Base-by-base conservation (phyloP, 2,797 vertebrate species). In the Notolepis coatsorum region DNA sequence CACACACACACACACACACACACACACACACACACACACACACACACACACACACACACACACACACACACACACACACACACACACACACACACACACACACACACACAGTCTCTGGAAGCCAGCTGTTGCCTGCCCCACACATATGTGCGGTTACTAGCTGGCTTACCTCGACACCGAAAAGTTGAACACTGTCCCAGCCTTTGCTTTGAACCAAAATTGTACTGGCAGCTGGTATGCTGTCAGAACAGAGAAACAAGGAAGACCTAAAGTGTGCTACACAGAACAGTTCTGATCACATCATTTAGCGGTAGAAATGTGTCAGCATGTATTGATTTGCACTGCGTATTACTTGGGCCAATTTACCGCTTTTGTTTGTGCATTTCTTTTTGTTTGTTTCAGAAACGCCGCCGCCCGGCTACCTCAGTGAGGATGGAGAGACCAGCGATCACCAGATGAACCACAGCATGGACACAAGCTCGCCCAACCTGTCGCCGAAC, bases 361-460 rank as follows among this genome's bases (percentile, higher is more conserved):
- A 1, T 10, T 10, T 13, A 12, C 15, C 15, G 35, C 2, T 37
- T 0, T 37, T 37, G 33, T 37, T 37, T 37, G 10, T 37, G 12
- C 35, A 37, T 37, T 37, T 12, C 35, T n/a, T n/a, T 68, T 24
- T 73, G 1, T 77, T 20, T 66, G 76, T 84, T 62, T 61, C 80
- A 99, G 98, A 99, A 90, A 99, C 98, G 20, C 98, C 98, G 0
- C 98, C 98, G 30, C 97, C 98, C 3, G 98, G 98, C 68, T 99
- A 99, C 87, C 89, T 99, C 89, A 99, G 98, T 74, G 98, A 99
- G 90, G 98, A 99, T 96, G 98, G 98, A 76, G 98, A 99, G 90
- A 97, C 96, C 70, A 99, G 96, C 31, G 98, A 99, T 88, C 96
- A 96, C 82, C 96, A 97, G 92, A 97, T 99, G 96, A 98, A 95